phyloP scores from a whole-genome alignment of 2,888 invertebrate genomes.

The Tuberolachnus salignus region DNA sequence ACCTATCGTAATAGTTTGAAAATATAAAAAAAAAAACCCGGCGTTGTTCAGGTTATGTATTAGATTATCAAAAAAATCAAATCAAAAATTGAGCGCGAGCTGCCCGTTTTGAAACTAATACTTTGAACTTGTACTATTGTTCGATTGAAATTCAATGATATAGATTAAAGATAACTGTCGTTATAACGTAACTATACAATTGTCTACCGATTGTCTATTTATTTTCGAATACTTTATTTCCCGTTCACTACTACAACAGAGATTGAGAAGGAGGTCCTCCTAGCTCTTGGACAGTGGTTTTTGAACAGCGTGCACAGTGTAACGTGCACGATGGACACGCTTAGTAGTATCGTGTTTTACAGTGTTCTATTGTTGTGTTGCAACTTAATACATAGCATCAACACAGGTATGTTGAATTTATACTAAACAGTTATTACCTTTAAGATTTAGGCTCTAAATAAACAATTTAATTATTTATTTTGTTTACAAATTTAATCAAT shows the following conservation, averaged over 20 bases:
- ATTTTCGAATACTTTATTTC: conserved; percentile 35
- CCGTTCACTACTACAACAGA: conserved; percentile 21
- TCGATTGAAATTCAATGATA: too few species aligned
- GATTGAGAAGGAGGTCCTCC: conserved; percentile 37
- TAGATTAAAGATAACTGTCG: neutral
- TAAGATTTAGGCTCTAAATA: too few species aligned
- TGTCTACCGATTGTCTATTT: conserved; percentile 11
- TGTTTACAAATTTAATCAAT: neutral
- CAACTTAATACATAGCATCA: conserved; percentile 1
- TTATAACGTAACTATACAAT: conserved; percentile 22
- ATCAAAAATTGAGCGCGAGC: too few species aligned
- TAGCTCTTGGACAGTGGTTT: conserved; percentile 37
- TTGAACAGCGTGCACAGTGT: conserved; percentile 31
- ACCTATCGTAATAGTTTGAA: too few species aligned
- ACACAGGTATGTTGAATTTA: conserved; percentile 28
- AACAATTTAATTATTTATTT: neutral
- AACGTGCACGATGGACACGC: conserved; percentile 36
- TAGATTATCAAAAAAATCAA: too few species aligned
- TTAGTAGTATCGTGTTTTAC: conserved; percentile 41
- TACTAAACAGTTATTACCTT: neutral
- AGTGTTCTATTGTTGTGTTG: conserved; percentile 35
- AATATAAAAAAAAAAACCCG: too few species aligned
- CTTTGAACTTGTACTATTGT: too few species aligned
- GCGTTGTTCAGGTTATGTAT: too few species aligned
- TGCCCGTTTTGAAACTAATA: too few species aligned